phyloP scores from a whole-genome alignment of 2,888 invertebrate species.

The Brachylomia viminalis region DNA sequence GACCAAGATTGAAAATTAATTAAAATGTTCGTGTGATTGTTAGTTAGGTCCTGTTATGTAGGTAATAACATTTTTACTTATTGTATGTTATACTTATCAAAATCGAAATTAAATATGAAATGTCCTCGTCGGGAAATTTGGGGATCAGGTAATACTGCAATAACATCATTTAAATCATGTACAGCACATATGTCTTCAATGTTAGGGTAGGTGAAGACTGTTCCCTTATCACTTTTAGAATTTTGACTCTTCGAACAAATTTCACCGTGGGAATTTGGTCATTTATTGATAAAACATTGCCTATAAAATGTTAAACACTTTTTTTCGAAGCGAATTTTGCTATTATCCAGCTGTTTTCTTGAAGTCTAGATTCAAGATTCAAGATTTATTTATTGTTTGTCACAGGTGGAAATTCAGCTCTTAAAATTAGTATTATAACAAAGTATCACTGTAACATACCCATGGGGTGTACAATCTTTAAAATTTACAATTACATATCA shows the following conservation, averaged over 20 bases:
- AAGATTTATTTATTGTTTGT: no score
- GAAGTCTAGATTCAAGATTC: no score
- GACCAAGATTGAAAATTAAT: no score
- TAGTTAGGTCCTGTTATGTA: neutral
- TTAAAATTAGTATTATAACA: no score
- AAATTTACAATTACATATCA: no score
- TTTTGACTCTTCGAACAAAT: slow-evolving; percentile 18
- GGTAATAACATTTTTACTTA: slow-evolving; percentile 7
- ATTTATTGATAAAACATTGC: slow-evolving; percentile 5
- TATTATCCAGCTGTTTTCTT: neutral
- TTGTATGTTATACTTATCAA: slow-evolving; percentile 1
- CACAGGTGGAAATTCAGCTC: no score
- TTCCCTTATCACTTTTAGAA: neutral
- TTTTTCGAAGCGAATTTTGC: slow-evolving; percentile 38
- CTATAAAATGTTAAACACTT: slow-evolving; percentile 18
- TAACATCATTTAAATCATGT: slow-evolving; percentile 2
- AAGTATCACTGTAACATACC: no score
- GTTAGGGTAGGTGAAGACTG: neutral
- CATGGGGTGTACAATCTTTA: no score
- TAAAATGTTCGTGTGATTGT: no score
- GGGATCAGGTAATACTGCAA: slow-evolving; percentile 15
- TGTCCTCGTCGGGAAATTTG: slow-evolving; percentile 16
- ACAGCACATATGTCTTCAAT: slow-evolving; percentile 5
- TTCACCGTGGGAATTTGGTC: slow-evolving; percentile 8
- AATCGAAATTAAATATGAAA: slow-evolving; percentile 3